Base-by-base conservation (phyloP, 2,888 invertebrate species). In the Pyralis farinalis region DNA sequence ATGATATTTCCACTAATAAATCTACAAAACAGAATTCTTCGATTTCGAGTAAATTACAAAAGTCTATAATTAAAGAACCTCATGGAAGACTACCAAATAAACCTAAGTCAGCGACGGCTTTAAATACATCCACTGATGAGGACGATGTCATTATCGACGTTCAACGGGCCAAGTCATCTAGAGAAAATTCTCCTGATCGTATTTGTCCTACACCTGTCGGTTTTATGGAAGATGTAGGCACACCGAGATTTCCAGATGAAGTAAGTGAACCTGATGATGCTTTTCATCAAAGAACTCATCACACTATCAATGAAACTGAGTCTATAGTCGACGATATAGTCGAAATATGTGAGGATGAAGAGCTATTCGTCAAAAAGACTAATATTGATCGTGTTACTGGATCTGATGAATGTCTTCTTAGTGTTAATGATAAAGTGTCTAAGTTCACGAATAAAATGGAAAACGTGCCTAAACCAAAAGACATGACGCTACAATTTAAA, bases 241-340 rank as follows among this genome's bases (percentile, higher is more conserved):
- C 90, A 39, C 93, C 94, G 1, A 90, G 95, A 40, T 94, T 93
- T 63, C 95, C 95, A 0, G 94, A 95, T 68, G 91, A 92, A 59
- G 92, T 95, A 0, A 91, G 90, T 56, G 95, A 95, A 69, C 95
- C 95, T 0, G 95, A 94, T 50, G 94, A 95, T 58, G 91, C 91
- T 25, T 80, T 84, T 7, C 69, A 63, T 9, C 80, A 69, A 45
- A 70, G 82, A 32, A 61, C 72, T 22, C 60, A 88, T 53, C 78
- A 83, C 37, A 84, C 77, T 0, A 90, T 90, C 12, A 86, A 86
- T 46, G 94, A 94, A 79, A 86, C 91, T 12, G 92, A 92, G 51
- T 90, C 92, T 12, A 90, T 91, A 25, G 91, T 90, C 0, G 91
- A 93, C 55, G 86, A 88, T 42, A 89, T 90, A 47, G 78, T 90